These are phyloP conservation scores for Erinaceus europaeus DNA, from an alignment of 2,113 vertebrate genomes.

Conservation along the genomic window DNA sequence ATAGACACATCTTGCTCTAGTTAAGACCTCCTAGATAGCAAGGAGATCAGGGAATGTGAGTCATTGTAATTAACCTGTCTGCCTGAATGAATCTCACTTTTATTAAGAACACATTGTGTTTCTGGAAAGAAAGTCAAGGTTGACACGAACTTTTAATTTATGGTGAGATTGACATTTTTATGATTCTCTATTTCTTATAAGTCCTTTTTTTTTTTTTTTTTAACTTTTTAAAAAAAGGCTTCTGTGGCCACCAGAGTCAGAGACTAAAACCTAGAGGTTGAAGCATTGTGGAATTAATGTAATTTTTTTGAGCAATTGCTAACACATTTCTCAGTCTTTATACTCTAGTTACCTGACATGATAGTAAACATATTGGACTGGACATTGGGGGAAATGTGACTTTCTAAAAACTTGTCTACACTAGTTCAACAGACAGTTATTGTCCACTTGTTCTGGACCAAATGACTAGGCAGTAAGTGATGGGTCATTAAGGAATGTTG, in stretches of 20 bases:
- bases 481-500: not conserved
- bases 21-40: not conserved
- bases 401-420: too few relatives aligned
- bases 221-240: constrained; percentile 13
- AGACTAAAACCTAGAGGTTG: not conserved
- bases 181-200: constrained; percentile 18
- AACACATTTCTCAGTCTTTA: not conserved
- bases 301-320: not conserved
- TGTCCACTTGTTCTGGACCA: not conserved
- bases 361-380: not conserved
- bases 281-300: not conserved
- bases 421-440: not conserved
- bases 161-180: not conserved
- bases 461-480: not conserved
- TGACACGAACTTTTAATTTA: not conserved
- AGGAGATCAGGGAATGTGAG: not conserved
- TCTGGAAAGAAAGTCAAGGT: constrained; percentile 36
- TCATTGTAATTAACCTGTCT: not conserved
- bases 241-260: not conserved
- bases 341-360: not conserved
- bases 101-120: constrained; percentile 28
- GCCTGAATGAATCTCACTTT: not conserved
- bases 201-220: not conserved
- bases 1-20: not conserved
- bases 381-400: not conserved